Base-by-base conservation (phyloP, 2,888 invertebrate species). In the Onchidella celtica region DNA sequence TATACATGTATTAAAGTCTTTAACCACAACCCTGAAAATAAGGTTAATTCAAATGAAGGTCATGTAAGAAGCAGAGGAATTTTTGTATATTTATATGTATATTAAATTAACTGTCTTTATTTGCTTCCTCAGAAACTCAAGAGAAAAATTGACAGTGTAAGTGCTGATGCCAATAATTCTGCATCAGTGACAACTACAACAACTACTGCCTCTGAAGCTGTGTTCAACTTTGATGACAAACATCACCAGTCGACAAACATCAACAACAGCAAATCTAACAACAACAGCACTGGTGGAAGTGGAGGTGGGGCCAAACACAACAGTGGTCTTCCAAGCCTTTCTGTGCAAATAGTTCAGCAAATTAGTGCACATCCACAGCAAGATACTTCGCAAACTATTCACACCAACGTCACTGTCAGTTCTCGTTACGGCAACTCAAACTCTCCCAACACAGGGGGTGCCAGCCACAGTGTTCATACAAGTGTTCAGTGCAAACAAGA, bases 341-440 rank as follows among this genome's bases (percentile, higher is more conserved):
- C 97, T 3, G 97, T 97, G 84, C 97, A 97, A 94, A 97, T 97
- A 89, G 97, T 97, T 32, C 97, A 97, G 93, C 90, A 90, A 85
- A 97, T 97, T 92, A 97, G 97, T 85, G 70, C 81, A 27, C 74
- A 74, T 69, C 65, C 78, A 32, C 86, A 83, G 76, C 97, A 97
- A 69, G 97, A 96, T 92, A 97, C 97, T 92, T 96, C 97, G 76
- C 97, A 97, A 92, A 97, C 97, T 94, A 97, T 97, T 96, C 91
- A 90, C 79, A 97, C 97, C 86, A 97, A 97, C 94, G 97, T 97
- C 81, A 97, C 97, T 76, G 97, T 97, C 85, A 97, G 97, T 78
- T 89, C 91, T 93, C 85, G 81, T 65, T 85, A 85, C 78, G 72
- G 81, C 68, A 57, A 73, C 80, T 40, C 73, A 38, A 86, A 79